Evolutionary conservation across 2,797 vertebrate species (phyloP).

Genomic region (Balearica regulorum): DNA sequence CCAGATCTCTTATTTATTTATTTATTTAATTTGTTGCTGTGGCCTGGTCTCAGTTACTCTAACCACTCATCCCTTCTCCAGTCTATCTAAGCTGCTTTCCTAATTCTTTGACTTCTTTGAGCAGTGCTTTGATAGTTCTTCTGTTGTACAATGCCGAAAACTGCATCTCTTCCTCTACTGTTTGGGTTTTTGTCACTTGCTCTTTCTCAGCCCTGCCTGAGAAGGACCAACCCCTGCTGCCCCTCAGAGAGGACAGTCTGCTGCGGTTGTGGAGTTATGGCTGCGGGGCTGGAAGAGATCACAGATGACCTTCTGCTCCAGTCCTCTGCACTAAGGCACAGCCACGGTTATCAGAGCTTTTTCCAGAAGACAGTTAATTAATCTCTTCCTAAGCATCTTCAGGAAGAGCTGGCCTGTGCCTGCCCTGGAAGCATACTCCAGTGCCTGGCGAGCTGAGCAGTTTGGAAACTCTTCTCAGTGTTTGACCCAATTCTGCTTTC

Average conservation of each 20-base stretch:
- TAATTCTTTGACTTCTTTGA: neutral
- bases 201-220: neutral
- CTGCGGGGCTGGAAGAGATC: fast-evolving
- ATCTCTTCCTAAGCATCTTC: neutral
- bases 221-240: neutral
- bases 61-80: neutral
- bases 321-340: neutral
- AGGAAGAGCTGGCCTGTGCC: neutral
- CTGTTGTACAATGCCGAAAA: neutral
- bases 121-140: neutral
- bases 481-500: neutral
- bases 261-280: neutral
- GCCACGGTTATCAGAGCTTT: neutral
- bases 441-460: neutral
- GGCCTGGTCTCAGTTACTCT: neutral
- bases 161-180: neutral
- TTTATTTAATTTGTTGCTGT: neutral
- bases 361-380: neutral
- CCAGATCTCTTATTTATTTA: neutral
- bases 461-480: neutral
- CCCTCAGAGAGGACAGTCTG: neutral
- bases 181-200: neutral
- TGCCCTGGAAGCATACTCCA: neutral
- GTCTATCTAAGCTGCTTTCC: neutral
- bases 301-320: neutral